phyloP scores from a whole-genome alignment of 2,113 vertebrate species.

The Equus quagga region DNA sequence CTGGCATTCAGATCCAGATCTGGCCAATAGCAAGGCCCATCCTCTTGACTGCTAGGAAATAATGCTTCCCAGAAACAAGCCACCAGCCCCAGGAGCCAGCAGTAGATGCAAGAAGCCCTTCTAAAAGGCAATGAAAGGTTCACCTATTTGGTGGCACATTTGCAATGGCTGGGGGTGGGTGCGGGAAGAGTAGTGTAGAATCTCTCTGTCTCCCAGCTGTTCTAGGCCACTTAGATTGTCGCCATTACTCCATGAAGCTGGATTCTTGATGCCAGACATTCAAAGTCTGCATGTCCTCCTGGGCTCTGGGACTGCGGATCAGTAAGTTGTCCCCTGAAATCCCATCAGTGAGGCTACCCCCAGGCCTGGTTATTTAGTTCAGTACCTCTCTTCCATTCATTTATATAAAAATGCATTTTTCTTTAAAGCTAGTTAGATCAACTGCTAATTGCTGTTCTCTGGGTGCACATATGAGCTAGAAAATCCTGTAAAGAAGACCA shows the following conservation, averaged over 20 bases:
- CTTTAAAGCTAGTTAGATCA: neutral
- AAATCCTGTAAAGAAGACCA: neutral
- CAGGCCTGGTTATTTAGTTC: neutral
- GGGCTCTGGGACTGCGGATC: neutral
- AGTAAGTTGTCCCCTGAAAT: neutral
- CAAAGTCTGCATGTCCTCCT: neutral
- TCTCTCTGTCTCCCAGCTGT: neutral
- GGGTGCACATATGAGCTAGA: neutral
- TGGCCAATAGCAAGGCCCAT: neutral
- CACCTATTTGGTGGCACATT: neutral
- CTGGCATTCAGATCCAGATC: neutral
- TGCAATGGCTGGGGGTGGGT: no score
- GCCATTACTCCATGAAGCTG: rapidly evolving
- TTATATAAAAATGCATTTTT: neutral
- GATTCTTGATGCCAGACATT: neutral
- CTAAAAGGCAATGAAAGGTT: neutral
- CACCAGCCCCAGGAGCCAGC: neutral
- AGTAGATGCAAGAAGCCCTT: neutral
- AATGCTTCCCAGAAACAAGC: neutral
- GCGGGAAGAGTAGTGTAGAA: rapidly evolving
- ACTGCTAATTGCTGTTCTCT: neutral
- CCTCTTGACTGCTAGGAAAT: neutral
- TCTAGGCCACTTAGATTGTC: neutral
- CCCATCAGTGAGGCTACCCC: neutral
- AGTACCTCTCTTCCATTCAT: neutral